Evolutionary conservation across 2,888 invertebrate species (phyloP), one percentile per base, ranked within the genome.

Genomic region (Hypomecis atomaria): DNA sequence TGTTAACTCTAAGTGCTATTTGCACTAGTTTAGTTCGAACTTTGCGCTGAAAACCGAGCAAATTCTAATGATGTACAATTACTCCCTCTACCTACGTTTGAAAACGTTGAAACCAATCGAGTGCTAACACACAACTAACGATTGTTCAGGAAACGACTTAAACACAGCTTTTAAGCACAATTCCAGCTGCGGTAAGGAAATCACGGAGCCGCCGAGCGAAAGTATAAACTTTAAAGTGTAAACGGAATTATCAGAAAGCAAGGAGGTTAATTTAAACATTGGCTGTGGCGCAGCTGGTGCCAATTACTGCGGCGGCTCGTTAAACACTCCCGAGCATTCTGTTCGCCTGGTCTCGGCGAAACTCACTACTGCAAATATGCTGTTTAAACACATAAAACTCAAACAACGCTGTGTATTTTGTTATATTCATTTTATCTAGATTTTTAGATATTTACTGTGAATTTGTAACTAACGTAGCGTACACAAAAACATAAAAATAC

Each of bases 291-390:
- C 83, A 81, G 83, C 83, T 85, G 84, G 81, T 81, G 68, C 80
- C 83, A 85, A 85, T 85, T 86, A 85, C 81, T 84, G 81, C 80
- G 82, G 82, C 82, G 79, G 81, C 83, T 85, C 85, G 85, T 86
- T 86, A 85, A 83, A 86, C 82, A 83, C 78, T 82, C 74, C 75
- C 72, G 71, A 76, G 75, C 73, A 62, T 73, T 78, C 74, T 76
- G 75, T 65, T 59, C 61, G 70, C 74, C 76, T 74, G 70, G 74
- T 76, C 75, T 73, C 61, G 63, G 43, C 48, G 37, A 55, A 23
- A 57, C 43, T 62, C 38, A 44, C 47, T 55, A 61, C 47, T 58
- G 62, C 50, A 58, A 57, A 62, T 38, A 62, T 48, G 56, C 42
- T 52, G 50, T 56, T 48, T 45, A 36, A 60, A 61, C 40, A 42